Percentiles rank a stretch among this genome's conserved stretches.
phyloP scores from a whole-genome alignment of 92 coral and sea anemone genomes.

The Galaxea fascicularis region DNA sequence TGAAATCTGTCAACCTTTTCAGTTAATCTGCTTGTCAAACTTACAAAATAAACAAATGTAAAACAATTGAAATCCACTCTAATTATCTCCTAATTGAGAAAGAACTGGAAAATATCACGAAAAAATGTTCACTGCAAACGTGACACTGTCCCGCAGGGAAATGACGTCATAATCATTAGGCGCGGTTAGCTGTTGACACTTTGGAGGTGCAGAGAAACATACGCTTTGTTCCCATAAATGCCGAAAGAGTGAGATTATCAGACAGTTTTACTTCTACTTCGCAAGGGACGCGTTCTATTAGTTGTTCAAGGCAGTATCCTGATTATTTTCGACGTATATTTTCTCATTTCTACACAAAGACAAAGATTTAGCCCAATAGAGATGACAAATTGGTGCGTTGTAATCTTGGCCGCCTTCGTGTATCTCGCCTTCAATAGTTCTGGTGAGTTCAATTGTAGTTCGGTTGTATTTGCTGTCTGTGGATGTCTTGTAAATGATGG shows the following conservation, averaged over 20 bases:
- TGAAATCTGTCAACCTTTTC: too few species aligned
- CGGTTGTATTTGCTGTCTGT: neutral
- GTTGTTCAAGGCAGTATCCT: neutral
- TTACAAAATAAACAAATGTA: too few species aligned
- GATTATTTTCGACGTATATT: neutral
- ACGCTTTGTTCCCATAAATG: neutral
- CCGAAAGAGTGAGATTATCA: neutral
- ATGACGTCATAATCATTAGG: slow-evolving; percentile 29
- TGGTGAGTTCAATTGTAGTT: slow-evolving; percentile 15
- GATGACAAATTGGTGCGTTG: slow-evolving; percentile 4
- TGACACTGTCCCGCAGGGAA: neutral
- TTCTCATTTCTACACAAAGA: neutral
- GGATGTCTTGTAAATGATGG: neutral
- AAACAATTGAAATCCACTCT: neutral
- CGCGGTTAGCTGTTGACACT: slow-evolving; percentile 26
- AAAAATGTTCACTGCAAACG: neutral
- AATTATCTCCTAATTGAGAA: neutral
- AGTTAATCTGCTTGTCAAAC: too few species aligned
- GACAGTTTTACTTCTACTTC: neutral
- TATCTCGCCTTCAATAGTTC: neutral
- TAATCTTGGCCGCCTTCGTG: neutral
- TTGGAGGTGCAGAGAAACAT: neutral
- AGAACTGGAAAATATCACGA: neutral
- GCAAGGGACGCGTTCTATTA: neutral
- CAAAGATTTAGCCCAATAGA: neutral